Evolutionary conservation across 2,797 vertebrate species (phyloP).

Genomic region (Chrosomus eos): DNA sequence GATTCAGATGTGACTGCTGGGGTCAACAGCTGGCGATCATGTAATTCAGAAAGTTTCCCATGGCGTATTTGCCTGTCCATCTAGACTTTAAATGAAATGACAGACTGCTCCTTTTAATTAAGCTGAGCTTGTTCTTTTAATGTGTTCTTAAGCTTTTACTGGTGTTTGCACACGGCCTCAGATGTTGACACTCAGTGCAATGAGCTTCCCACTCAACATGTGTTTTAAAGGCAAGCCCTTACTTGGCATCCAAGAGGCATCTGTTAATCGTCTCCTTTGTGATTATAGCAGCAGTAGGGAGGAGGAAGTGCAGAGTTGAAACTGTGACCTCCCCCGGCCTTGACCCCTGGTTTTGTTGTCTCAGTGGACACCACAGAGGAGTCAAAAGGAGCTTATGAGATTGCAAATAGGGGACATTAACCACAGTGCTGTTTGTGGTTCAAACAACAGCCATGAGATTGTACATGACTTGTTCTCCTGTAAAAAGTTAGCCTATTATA

Average conservation of each 20-base stretch:
- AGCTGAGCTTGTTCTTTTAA: slow-evolving; percentile 15
- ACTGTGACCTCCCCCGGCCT: not conserved
- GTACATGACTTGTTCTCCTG: not conserved
- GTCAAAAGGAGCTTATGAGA: not conserved
- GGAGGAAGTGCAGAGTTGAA: slow-evolving; percentile 38
- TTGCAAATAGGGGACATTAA: not conserved
- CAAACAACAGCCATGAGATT: not conserved
- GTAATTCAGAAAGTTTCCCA: slow-evolving; percentile 6
- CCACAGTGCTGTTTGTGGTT: slow-evolving; percentile 5
- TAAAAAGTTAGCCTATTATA: not conserved
- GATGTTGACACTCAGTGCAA: slow-evolving; percentile 36
- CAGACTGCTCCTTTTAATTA: slow-evolving; percentile 21
- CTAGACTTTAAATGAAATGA: slow-evolving; percentile 31
- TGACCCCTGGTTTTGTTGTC: not conserved
- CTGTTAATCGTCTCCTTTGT: slow-evolving; percentile 46
- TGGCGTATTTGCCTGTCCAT: slow-evolving; percentile 4
- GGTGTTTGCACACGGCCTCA: slow-evolving; percentile 35
- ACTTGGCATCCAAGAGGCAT: slow-evolving; percentile 36
- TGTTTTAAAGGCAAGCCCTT: slow-evolving; percentile 35
- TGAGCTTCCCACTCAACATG: slow-evolving; percentile 23
- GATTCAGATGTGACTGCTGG: not conserved
- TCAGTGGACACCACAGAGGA: slow-evolving; percentile 4
- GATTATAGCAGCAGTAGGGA: slow-evolving; percentile 41
- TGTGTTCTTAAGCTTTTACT: slow-evolving; percentile 33
- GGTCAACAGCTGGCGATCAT: not conserved